Conservation (phyloP, 2,113 vertebrate genomes). For the Microcebus jonahi region DNA sequence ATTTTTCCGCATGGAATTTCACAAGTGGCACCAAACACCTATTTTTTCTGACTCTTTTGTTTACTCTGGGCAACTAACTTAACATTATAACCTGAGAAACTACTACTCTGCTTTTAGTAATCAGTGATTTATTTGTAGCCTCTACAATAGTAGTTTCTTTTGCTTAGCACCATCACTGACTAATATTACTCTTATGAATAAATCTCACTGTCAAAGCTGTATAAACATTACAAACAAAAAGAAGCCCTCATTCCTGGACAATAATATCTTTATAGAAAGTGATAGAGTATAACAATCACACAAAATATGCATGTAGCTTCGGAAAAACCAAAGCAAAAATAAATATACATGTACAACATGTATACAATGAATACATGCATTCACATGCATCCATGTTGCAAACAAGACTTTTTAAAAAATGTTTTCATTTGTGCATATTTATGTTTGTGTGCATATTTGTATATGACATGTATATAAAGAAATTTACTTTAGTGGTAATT, state of each 20-base stretch:
- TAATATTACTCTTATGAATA: neutral
- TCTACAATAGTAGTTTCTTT: neutral
- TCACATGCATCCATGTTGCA: neutral
- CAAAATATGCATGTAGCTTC: neutral
- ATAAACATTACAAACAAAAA: neutral
- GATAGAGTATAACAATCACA: neutral
- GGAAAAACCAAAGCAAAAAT: neutral
- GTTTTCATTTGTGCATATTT: neutral
- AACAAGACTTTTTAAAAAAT: neutral
- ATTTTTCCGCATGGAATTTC: neutral
- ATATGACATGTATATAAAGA: neutral
- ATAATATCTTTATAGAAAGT: neutral
- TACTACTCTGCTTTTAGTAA: neutral
- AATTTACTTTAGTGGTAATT: neutral
- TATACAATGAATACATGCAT: neutral
- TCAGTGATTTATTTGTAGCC: neutral
- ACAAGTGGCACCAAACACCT: neutral
- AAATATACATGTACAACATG: neutral
- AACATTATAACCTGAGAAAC: neutral
- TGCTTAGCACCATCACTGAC: neutral
- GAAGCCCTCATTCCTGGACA: neutral
- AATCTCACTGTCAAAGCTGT: neutral
- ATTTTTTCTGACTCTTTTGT: neutral
- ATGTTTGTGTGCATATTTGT: neutral
- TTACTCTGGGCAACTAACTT: neutral